Conservation (phyloP, 1,140 invertebrate species). For the Aethina tumida region DNA sequence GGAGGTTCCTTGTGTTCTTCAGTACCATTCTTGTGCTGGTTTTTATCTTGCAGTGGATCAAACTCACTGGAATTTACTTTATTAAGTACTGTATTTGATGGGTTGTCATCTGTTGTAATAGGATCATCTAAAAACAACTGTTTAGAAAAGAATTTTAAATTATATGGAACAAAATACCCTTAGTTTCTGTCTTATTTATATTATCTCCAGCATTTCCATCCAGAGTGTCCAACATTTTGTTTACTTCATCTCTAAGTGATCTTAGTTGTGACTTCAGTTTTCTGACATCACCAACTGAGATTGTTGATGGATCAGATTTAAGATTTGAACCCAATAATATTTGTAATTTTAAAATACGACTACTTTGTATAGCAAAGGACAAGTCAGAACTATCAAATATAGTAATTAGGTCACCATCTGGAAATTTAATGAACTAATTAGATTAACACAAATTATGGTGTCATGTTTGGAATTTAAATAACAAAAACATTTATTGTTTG, state of each 20-base stretch:
- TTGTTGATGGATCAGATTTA: constrained; percentile 21
- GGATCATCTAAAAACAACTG: no score
- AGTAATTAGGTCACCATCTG: constrained; percentile 66
- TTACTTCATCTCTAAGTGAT: constrained; percentile 49
- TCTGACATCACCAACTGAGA: constrained; percentile 17
- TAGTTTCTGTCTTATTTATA: no score
- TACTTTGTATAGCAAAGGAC: constrained; percentile 63
- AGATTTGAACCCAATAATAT: constrained; percentile 42
- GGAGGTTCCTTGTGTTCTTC: constrained; percentile 23
- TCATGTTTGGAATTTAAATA: no score
- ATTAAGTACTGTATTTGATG: constrained; percentile 18
- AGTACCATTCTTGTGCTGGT: constrained; percentile 20
- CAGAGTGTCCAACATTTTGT: constrained; percentile 46
- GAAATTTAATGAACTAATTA: constrained; percentile 23
- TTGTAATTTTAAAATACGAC: constrained; percentile 55
- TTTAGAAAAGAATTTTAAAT: no score
- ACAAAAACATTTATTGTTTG: no score
- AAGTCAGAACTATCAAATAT: constrained; percentile 67
- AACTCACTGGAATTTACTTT: constrained; percentile 36
- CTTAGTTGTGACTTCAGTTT: constrained; percentile 43
- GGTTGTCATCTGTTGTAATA: constrained; percentile 11
- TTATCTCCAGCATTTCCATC: no score
- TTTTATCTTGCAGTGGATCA: constrained; percentile 35
- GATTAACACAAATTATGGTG: no score
- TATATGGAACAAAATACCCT: no score